Conservation (phyloP, 2,797 vertebrate genomes). For the Chromobotia macracanthus region DNA sequence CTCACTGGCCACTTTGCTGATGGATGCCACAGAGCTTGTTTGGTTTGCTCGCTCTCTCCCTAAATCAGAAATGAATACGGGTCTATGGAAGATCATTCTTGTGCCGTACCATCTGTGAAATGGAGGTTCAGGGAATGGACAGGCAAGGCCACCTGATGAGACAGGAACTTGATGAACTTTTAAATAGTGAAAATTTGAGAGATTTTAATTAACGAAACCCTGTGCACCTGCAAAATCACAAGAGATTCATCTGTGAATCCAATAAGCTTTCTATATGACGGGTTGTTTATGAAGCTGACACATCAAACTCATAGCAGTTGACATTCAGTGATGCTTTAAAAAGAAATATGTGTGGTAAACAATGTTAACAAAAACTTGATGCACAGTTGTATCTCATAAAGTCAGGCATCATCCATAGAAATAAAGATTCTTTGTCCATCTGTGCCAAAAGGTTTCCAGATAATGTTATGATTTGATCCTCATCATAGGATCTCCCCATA, state of each 20-base stretch:
- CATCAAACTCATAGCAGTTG: slow-evolving; percentile 7
- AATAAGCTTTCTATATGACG: slow-evolving; percentile 21
- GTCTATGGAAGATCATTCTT: slow-evolving; percentile 54
- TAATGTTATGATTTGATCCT: slow-evolving; percentile 34
- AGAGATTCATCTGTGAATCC: slow-evolving; percentile 1
- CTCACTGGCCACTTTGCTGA: slow-evolving; percentile 49
- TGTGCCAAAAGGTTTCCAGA: slow-evolving; percentile 22
- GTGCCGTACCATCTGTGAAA: slow-evolving; percentile 51
- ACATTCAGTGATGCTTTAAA: slow-evolving; percentile 25
- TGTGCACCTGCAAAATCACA: slow-evolving; percentile 14
- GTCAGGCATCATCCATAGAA: not conserved
- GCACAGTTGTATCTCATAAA: not conserved
- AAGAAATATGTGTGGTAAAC: slow-evolving; percentile 11
- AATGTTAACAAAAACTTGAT: not conserved
- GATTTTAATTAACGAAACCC: slow-evolving; percentile 25
- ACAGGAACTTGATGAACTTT: slow-evolving; percentile 3
- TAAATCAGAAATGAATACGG: slow-evolving; percentile 58
- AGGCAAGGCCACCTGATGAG: slow-evolving; percentile 7
- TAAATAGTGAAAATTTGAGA: not conserved
- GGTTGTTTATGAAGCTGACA: slow-evolving; percentile 8
- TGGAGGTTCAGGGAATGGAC: slow-evolving; percentile 25
- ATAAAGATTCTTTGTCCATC: slow-evolving; percentile 27
- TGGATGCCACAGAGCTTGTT: slow-evolving; percentile 55
- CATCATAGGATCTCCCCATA: slow-evolving; percentile 47
- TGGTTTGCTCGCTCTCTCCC: slow-evolving; percentile 42